Percentiles rank a stretch among this genome's conserved stretches.
phyloP scores from a whole-genome alignment of 2,888 invertebrate species.

The Euclidia mi region DNA sequence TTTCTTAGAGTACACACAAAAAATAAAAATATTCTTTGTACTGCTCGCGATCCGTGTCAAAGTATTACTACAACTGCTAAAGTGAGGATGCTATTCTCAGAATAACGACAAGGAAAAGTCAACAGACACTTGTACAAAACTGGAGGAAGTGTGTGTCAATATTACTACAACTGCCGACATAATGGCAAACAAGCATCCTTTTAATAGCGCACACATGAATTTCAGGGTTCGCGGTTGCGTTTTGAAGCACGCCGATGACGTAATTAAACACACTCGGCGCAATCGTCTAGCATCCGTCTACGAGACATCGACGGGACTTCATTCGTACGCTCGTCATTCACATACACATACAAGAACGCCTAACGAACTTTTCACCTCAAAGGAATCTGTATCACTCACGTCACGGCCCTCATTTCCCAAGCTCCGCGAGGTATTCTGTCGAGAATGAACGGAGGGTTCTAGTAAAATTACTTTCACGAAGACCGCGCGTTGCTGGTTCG shows the following conservation, averaged over 20 bases:
- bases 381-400: conserved; percentile 67
- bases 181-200: neutral
- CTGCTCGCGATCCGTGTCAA: no score
- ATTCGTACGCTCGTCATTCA: conserved; percentile 33
- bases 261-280: conserved; percentile 23
- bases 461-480: conserved; percentile 70
- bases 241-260: conserved; percentile 23
- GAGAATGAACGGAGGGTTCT: conserved; percentile 57
- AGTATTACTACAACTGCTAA: no score
- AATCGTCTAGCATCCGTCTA: conserved; percentile 29
- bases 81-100: no score
- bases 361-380: conserved; percentile 62
- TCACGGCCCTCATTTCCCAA: conserved; percentile 64
- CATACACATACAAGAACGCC: conserved; percentile 26
- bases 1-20: no score
- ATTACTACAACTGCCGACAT: no score
- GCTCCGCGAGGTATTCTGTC: conserved; percentile 58
- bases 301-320: conserved; percentile 24
- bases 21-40: no score
- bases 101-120: no score
- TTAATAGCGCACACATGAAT: neutral
- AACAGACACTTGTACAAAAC: no score
- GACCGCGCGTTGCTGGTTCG: conserved; percentile 57
- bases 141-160: neutral
- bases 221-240: neutral